A percentile compares a stretch with the other conserved stretches of the same genome.
Evolutionary conservation across 2,888 invertebrate species (phyloP).

Genomic region (Tupiocoris notatus): DNA sequence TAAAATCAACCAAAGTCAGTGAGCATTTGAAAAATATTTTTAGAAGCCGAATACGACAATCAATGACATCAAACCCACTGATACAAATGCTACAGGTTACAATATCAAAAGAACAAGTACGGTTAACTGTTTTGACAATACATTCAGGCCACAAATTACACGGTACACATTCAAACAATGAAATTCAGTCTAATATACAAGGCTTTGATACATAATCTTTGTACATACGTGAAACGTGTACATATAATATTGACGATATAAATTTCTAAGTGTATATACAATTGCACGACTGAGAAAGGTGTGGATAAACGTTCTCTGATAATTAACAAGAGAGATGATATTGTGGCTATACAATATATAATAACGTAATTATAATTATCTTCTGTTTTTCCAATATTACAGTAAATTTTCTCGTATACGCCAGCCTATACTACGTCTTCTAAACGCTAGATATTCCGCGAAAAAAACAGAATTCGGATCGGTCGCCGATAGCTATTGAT

Average conservation of each 20-base stretch:
- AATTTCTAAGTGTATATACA: too few species aligned
- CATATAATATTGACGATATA: neutral
- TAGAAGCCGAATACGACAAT: neutral
- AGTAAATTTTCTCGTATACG: too few species aligned
- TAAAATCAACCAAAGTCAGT: conserved; percentile 89
- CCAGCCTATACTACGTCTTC: too few species aligned
- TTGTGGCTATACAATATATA: too few species aligned
- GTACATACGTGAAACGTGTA: neutral
- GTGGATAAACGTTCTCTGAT: too few species aligned
- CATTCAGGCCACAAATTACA: neutral
- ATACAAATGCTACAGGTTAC: neutral
- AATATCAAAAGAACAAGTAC: neutral
- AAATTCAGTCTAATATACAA: neutral
- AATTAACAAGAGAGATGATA: too few species aligned
- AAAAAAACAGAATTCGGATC: too few species aligned
- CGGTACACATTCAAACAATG: neutral
- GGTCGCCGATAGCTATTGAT: too few species aligned
- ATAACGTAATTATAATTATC: too few species aligned
- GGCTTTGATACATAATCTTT: neutral
- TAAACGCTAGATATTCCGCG: too few species aligned
- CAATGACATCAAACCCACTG: neutral
- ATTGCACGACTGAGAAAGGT: too few species aligned
- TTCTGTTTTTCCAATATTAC: too few species aligned
- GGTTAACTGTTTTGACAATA: neutral
- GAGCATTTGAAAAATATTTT: conserved; percentile 4